phyloP scores from a whole-genome alignment of 2,888 invertebrate genomes.

The Metalampra italica region DNA sequence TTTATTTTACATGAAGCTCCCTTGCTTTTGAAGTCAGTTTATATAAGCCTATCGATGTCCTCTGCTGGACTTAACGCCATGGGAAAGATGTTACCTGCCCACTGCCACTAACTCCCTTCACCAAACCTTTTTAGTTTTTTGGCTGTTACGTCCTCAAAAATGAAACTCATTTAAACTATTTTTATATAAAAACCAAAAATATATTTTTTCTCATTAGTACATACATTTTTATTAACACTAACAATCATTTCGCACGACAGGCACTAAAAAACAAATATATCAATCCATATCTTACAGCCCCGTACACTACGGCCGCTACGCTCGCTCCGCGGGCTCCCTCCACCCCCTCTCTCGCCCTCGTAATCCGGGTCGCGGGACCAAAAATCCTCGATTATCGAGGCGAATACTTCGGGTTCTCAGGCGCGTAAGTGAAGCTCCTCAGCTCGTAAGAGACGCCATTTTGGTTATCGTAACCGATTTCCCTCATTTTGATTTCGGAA shows the following conservation, averaged over 20 bases:
- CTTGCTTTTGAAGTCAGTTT: no score
- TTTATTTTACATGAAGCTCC: neutral
- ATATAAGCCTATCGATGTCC: no score
- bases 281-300: neutral
- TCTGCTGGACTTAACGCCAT: no score
- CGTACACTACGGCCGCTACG: neutral
- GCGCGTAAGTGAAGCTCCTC: slow-evolving; percentile 91
- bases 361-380: no score
- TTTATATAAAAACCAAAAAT: slow-evolving; percentile 64
- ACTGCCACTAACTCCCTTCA: no score
- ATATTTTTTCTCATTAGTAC: slow-evolving; percentile 63
- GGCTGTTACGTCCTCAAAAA: neutral
- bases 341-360: neutral
- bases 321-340: neutral
- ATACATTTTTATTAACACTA: slow-evolving; percentile 47
- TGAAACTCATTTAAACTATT: slow-evolving; percentile 15
- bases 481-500: slow-evolving; percentile 38
- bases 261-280: slow-evolving; percentile 13
- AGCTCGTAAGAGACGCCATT: slow-evolving; percentile 87
- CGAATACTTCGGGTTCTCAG: slow-evolving; percentile 92
- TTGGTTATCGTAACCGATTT: slow-evolving; percentile 49
- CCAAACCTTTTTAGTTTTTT: no score
- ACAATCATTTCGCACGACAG: slow-evolving; percentile 25
- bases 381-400: slow-evolving; percentile 71
- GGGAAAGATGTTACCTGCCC: no score